A percentile compares a stretch with the other conserved stretches of the same genome.
phyloP scores from a whole-genome alignment of 1,140 invertebrate species.

The Drosophila nikananu region DNA sequence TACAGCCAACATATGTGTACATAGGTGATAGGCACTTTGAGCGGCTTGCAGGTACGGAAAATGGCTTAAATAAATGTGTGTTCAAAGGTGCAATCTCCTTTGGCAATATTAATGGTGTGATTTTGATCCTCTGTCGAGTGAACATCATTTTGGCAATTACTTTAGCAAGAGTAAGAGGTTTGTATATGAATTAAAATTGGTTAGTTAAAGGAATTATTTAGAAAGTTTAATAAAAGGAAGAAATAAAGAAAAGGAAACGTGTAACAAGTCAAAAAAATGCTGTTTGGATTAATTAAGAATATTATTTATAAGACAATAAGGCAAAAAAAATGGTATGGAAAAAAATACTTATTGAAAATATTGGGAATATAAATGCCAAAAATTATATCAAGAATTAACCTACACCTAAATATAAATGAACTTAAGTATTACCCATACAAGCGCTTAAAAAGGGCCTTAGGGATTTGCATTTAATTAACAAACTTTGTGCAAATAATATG shows the following conservation, averaged over 20 bases:
- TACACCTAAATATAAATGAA: too few relatives aligned
- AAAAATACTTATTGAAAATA: too few relatives aligned
- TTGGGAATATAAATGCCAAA: too few relatives aligned
- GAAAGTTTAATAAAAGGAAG: background rate
- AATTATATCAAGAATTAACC: too few relatives aligned
- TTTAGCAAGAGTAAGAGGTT: background rate
- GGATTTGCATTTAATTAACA: too few relatives aligned
- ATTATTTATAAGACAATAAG: too few relatives aligned
- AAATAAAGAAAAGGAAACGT: background rate
- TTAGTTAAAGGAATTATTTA: background rate
- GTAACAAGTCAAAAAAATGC: background rate
- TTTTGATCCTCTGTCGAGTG: constrained; percentile 4
- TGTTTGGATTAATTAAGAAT: background rate
- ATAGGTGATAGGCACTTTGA: constrained; percentile 27
- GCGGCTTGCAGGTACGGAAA: constrained; percentile 1
- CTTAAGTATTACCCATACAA: too few relatives aligned
- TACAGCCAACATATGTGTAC: constrained; percentile 5
- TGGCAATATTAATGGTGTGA: constrained; percentile 23
- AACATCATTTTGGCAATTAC: constrained; percentile 1
- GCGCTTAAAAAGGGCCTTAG: too few relatives aligned
- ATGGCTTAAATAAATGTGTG: background rate
- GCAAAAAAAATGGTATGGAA: too few relatives aligned
- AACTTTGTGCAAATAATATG: too few relatives aligned
- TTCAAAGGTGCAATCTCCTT: constrained; percentile 16
- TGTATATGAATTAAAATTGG: background rate